phyloP scores from a whole-genome alignment of 2,888 invertebrate species.

The Drosophila colorata region DNA sequence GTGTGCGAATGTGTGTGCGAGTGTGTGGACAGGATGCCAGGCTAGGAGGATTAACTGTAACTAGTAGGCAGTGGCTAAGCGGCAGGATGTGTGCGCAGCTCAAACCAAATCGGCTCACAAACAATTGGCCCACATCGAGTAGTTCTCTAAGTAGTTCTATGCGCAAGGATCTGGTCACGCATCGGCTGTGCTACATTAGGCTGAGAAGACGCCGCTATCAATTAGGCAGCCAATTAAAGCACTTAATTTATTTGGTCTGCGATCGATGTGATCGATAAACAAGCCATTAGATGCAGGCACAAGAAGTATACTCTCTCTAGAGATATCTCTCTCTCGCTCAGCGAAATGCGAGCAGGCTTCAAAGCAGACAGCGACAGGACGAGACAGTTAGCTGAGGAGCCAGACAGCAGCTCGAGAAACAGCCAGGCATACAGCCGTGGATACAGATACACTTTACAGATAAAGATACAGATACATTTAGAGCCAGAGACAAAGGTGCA shows the following conservation, averaged over 20 bases:
- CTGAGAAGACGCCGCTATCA: slow-evolving; percentile 57
- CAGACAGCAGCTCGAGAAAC: too few relatives aligned
- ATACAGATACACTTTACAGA: slow-evolving; percentile 7
- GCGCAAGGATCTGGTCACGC: slow-evolving; percentile 20
- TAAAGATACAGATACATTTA: slow-evolving; percentile 5
- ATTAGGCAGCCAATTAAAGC: slow-evolving; percentile 62
- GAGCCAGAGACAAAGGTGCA: slow-evolving; percentile 45
- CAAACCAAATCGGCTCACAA: slow-evolving; percentile 44
- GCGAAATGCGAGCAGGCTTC: slow-evolving; percentile 55
- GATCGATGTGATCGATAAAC: slow-evolving; percentile 64
- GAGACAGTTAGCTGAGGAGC: too few relatives aligned
- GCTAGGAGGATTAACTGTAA: slow-evolving; percentile 56
- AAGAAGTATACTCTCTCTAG: neutral
- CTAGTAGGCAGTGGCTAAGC: slow-evolving; percentile 16
- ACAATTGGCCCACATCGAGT: slow-evolving; percentile 8
- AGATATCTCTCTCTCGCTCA: neutral
- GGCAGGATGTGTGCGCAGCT: slow-evolving; percentile 28
- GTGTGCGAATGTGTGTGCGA: neutral
- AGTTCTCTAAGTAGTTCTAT: neutral
- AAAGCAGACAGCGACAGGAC: slow-evolving; percentile 49
- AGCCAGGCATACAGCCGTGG: neutral
- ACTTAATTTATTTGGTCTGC: slow-evolving; percentile 67
- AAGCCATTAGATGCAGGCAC: slow-evolving; percentile 64
- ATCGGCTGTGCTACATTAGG: slow-evolving; percentile 36
- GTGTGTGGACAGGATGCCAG: slow-evolving; percentile 43